Evolutionary conservation across 2,113 vertebrate genomes (phyloP).

Genomic region (Pipra filicauda): DNA sequence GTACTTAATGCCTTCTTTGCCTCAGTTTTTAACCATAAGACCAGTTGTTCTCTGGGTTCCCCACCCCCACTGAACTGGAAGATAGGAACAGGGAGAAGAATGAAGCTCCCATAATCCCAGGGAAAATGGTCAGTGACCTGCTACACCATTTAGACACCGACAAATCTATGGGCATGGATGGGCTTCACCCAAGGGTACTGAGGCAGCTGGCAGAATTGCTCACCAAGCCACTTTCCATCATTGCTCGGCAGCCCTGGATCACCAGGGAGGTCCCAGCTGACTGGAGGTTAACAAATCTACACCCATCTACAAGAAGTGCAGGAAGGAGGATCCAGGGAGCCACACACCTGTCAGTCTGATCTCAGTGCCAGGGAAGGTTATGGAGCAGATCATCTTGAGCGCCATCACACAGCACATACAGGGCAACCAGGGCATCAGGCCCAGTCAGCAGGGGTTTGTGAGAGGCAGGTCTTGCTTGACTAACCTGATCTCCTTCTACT

Average conservation of each 20-base stretch:
- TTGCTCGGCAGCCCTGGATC: neutral
- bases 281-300: neutral
- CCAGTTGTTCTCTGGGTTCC: no score
- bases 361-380: neutral
- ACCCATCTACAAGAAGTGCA: neutral
- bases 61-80: neutral
- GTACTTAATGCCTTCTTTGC: neutral
- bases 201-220: neutral
- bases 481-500: neutral
- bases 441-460: neutral
- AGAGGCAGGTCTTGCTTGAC: neutral
- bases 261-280: neutral
- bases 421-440: neutral
- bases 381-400: neutral
- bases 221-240: neutral
- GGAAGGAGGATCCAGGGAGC: neutral
- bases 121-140: neutral
- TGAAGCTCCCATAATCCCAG: neutral
- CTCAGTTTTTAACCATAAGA: neutral
- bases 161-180: neutral
- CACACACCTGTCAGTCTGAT: neutral
- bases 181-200: neutral
- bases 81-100: neutral
- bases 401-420: neutral
- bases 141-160: neutral